Conservation (phyloP, 92 coral and sea anemone genomes). For the Epizoanthus rinbou region DNA sequence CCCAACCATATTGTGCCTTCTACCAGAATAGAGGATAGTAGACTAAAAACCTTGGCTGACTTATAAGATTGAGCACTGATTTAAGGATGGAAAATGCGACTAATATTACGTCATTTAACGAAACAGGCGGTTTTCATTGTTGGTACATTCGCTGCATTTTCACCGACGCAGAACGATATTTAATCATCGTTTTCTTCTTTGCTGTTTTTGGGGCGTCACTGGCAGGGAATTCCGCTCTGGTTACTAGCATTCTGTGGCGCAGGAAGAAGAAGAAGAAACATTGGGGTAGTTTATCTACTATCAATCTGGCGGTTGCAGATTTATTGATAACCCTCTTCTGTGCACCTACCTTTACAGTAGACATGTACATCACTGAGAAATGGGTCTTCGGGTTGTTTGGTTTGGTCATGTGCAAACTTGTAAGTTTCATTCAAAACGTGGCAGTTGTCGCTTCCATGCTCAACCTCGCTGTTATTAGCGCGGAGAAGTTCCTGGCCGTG, state of each 20-base stretch:
- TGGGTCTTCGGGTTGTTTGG: slow-evolving; percentile 1
- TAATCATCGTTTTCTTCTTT: not conserved
- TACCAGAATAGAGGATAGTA: not conserved
- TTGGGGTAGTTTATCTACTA: not conserved
- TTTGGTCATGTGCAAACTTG: not conserved
- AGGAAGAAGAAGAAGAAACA: not conserved
- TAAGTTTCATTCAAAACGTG: slow-evolving; percentile 18
- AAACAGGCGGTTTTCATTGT: not conserved
- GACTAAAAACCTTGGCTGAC: not conserved
- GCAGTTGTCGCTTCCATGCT: slow-evolving; percentile 2
- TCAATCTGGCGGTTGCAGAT: slow-evolving; percentile 15
- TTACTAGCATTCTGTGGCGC: not conserved
- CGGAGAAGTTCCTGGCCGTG: slow-evolving; percentile 10
- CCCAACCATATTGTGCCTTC: not conserved
- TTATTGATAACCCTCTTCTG: slow-evolving; percentile 4
- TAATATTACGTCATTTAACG: not conserved
- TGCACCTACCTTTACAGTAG: not conserved
- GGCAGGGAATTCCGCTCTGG: not conserved
- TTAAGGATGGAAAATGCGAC: slow-evolving; percentile 7
- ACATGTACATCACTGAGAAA: not conserved
- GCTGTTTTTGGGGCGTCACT: not conserved
- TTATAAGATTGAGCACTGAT: not conserved
- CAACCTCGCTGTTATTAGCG: slow-evolving; percentile 5
- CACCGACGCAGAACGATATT: slow-evolving; percentile 8
- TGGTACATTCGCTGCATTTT: not conserved